Conservation (phyloP, 2,113 vertebrate genomes). For the Scatophagus argus region DNA sequence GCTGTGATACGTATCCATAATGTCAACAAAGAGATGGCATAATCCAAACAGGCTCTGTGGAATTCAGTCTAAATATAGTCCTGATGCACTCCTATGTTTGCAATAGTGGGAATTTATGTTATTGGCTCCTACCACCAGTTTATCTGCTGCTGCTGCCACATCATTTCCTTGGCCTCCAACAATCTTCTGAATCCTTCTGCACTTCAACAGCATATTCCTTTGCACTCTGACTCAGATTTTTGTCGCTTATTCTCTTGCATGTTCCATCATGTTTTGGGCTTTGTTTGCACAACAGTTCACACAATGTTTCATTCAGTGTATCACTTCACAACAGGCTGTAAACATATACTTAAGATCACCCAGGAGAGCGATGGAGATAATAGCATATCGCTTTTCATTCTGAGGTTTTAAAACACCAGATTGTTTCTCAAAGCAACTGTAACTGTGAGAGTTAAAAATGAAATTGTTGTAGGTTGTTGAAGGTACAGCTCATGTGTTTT, state of each 20-base stretch:
- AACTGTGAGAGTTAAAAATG: constrained; percentile 27
- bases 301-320: constrained; percentile 30
- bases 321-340: constrained; percentile 7
- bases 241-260: constrained; percentile 10
- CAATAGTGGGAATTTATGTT: constrained; percentile 33
- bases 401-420: constrained; percentile 1
- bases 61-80: constrained; percentile 55
- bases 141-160: constrained; percentile 53
- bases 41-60: constrained; percentile 49
- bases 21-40: constrained; percentile 52
- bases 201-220: constrained; percentile 49
- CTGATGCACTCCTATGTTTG: constrained; percentile 42
- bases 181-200: constrained; percentile 27
- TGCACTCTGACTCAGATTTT: constrained; percentile 22
- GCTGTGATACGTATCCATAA: constrained; percentile 24
- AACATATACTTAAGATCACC: constrained; percentile 36
- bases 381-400: background rate
- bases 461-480: background rate
- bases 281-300: constrained; percentile 41
- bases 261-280: constrained; percentile 13
- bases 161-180: constrained; percentile 58
- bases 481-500: constrained; percentile 18
- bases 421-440: constrained; percentile 1
- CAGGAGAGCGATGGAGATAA: constrained; percentile 22
- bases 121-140: constrained; percentile 33